Evolutionary conservation across 2,888 invertebrate genomes (phyloP), one percentile per base, ranked within the genome.

Genomic region (Cotesia congregata): DNA sequence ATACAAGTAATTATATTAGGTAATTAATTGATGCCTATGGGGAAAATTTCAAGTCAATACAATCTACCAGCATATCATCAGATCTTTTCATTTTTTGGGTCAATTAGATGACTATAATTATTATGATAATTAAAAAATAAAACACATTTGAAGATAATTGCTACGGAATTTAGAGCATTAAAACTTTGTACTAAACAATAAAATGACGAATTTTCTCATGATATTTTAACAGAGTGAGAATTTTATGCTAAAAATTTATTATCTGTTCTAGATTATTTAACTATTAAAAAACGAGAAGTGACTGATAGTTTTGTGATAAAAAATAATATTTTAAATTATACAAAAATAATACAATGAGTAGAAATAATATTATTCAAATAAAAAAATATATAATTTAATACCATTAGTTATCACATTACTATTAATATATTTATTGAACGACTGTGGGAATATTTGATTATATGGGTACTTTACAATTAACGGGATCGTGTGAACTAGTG

Each of bases 371-470:
- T 30, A 30, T 30, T 30, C 3, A 30, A 30, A 30, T 30, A 3
- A 50, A 50, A 50, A 50, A 50, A 50, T 12, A 50, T 60, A 7
- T n/a, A 6, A n/a, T 70, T 50, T 15, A 6, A 60, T 30, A 30
- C 59, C 50, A 70, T 30, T 20, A 59, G 30, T 70, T 70, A n/a
- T 38, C 59, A 30, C 6, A 70, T 50, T 60, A 6, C 17, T 60
- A 38, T 70, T 59, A 59, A 59, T 70, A 72, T 72, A 39, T 30
- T 62, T 72, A 72, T 62, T 9, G 17, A 39, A 15, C 40, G 15
- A 6, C 15, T 61, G 62, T 62, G 62, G 15, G 61, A 72, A 40
- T 6, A 15, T 5, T 39, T 6, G 39, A 72, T 40, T 7, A 72
- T n/a, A n/a, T 71, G 12, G 39, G 38, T 72, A 12, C 50, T 50